Percentiles rank a stretch among this genome's conserved stretches.
Conservation (phyloP, 2,113 vertebrate genomes). For the Aramus guarauna region DNA sequence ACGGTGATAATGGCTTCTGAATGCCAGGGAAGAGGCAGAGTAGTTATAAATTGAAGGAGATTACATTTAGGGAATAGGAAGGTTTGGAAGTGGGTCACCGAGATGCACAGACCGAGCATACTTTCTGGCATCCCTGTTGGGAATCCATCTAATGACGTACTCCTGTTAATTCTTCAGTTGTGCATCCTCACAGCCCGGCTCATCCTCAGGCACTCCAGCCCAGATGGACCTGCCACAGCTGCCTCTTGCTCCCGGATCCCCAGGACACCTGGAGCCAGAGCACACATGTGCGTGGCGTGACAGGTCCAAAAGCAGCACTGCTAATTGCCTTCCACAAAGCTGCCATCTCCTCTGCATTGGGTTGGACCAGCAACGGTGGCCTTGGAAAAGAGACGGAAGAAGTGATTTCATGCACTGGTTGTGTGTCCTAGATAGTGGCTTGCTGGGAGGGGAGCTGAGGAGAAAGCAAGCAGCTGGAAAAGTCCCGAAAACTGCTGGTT, state of each 20-base stretch:
- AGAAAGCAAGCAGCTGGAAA: background rate
- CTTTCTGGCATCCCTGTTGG: background rate
- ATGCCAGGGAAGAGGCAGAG: background rate
- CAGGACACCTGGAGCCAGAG: background rate
- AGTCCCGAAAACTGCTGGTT: background rate
- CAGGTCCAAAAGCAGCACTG: background rate
- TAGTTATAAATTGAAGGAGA: background rate
- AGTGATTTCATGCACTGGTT: background rate
- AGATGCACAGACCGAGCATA: background rate
- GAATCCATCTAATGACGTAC: background rate
- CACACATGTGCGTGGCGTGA: background rate
- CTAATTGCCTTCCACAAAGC: background rate
- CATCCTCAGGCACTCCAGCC: background rate
- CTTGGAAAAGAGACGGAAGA: background rate
- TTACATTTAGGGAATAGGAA: background rate
- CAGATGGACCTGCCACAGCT: constrained; percentile 35
- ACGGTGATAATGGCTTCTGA: background rate
- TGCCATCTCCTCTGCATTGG: background rate
- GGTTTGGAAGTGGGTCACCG: background rate
- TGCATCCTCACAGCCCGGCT: background rate
- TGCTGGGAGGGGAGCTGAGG: background rate
- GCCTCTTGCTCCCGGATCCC: background rate
- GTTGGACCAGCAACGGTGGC: background rate
- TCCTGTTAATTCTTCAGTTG: background rate
- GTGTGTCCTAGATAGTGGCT: background rate